A percentile compares a stretch with the other conserved stretches of the same genome.
Conservation (phyloP, 2,797 vertebrate species). For the Masticophis lateralis region DNA sequence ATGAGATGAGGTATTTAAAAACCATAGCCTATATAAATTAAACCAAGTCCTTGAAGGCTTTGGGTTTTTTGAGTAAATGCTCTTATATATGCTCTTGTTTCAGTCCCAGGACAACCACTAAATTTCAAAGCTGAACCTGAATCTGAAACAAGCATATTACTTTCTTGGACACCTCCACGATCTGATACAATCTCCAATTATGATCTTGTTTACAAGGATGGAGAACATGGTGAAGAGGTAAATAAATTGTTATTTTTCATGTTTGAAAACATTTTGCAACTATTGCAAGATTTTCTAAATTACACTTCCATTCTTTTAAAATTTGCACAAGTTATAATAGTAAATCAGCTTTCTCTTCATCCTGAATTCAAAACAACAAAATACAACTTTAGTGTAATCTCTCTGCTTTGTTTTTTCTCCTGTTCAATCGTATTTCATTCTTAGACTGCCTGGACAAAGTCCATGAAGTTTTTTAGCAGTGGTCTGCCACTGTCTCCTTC, state of each 20-base stretch:
- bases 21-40: not conserved
- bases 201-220: constrained; percentile 93
- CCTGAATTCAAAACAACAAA: not conserved
- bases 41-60: not conserved
- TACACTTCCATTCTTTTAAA: not conserved
- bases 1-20: not conserved
- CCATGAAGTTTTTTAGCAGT: not conserved
- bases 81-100: constrained; percentile 26
- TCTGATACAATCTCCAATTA: constrained; percentile 94
- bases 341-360: not conserved
- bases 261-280: not conserved
- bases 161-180: constrained; percentile 92
- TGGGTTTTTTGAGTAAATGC: not conserved
- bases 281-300: not conserved
- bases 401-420: not conserved
- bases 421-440: not conserved
- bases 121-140: constrained; percentile 98
- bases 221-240: constrained; percentile 94
- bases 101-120: constrained; percentile 93
- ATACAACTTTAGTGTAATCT: not conserved
- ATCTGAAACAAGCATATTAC: constrained; percentile 94
- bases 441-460: not conserved
- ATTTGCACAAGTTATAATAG: not conserved
- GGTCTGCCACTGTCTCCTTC: not conserved
- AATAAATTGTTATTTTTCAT: not conserved